Percentiles rank a stretch among this genome's conserved stretches.
Conservation (phyloP, 2,113 vertebrate genomes). For the Equus przewalskii region DNA sequence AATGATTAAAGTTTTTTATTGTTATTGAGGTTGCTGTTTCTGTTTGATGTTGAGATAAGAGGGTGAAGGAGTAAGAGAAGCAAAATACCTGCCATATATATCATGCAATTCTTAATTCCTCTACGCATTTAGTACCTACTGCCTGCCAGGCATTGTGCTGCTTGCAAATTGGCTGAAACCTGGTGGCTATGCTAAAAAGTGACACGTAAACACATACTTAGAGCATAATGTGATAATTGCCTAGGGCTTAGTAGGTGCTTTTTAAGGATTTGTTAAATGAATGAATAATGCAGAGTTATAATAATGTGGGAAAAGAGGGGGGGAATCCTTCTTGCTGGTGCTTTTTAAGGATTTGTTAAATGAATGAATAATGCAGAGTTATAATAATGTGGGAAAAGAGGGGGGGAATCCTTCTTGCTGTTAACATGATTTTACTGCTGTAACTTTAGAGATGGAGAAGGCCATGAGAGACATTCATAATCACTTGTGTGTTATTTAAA, state of each 20-base stretch:
- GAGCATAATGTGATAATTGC: background rate
- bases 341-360: conserved; percentile 14
- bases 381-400: background rate
- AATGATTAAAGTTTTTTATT: background rate
- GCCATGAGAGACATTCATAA: background rate
- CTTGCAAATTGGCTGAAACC: background rate
- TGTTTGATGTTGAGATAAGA: background rate
- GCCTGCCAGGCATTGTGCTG: background rate
- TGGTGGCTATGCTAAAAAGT: background rate
- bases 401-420: background rate
- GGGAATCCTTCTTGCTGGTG: background rate
- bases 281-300: background rate
- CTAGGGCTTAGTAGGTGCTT: background rate
- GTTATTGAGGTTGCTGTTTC: background rate
- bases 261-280: background rate
- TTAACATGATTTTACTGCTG: background rate
- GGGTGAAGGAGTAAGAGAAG: background rate
- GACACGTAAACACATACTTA: background rate
- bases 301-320: background rate
- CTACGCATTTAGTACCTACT: no score
- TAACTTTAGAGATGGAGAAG: background rate
- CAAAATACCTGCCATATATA: background rate
- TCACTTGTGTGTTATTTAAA: background rate
- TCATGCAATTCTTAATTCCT: background rate
- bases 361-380: background rate